Evolutionary conservation across 1,140 invertebrate genomes (phyloP).

Genomic region (Argopecten irradians): DNA sequence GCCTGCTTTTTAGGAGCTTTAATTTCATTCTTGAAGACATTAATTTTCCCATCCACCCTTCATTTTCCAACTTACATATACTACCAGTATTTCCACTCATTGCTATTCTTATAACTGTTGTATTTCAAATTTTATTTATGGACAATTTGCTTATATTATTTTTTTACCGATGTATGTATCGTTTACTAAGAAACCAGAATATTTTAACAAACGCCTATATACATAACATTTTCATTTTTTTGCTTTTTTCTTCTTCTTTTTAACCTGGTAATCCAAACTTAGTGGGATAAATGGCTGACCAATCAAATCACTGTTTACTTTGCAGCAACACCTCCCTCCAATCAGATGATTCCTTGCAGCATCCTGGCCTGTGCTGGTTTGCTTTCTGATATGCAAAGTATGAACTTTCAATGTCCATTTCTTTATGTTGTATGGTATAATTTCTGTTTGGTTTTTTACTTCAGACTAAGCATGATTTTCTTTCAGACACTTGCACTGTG

Average conservation of each 20-base stretch:
- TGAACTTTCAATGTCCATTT: slow-evolving; percentile 43
- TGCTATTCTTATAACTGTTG: not conserved
- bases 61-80: not conserved
- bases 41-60: not conserved
- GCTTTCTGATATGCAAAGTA: slow-evolving; percentile 70
- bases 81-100: not conserved
- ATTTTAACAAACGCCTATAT: too few relatives aligned
- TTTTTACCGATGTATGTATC: too few relatives aligned
- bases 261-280: not conserved
- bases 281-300: not conserved
- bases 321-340: slow-evolving; percentile 60
- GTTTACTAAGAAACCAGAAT: not conserved
- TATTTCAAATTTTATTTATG: not conserved
- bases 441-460: not conserved
- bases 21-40: not conserved
- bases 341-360: slow-evolving; percentile 62
- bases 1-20: not conserved
- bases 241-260: not conserved
- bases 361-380: slow-evolving; percentile 70
- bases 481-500: not conserved
- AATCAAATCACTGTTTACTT: slow-evolving; percentile 30
- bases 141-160: not conserved
- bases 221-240: not conserved
- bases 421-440: slow-evolving; percentile 28
- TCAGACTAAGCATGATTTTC: not conserved